Evolutionary conservation across 2,888 invertebrate genomes (phyloP).

Genomic region (Liopterus haemorrhoidalis): DNA sequence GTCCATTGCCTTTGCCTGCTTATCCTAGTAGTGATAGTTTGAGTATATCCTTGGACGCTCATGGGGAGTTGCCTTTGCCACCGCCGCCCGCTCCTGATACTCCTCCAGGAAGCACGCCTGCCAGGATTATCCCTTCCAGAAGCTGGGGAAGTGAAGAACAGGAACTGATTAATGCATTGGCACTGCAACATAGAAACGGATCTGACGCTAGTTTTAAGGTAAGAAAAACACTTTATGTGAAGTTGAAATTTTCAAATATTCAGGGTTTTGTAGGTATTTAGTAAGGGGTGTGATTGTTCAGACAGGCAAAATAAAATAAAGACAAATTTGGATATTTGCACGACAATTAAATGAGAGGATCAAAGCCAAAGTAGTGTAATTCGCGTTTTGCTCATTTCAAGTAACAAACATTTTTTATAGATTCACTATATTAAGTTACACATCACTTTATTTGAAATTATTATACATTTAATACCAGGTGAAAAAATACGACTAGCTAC

Average conservation of each 20-base stretch:
- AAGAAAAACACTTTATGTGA: constrained; percentile 29
- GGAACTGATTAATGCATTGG: constrained; percentile 45
- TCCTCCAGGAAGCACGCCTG: constrained; percentile 51
- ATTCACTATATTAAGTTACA: too few species aligned
- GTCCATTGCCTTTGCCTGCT: constrained; percentile 57
- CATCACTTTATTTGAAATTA: too few species aligned
- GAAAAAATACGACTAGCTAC: too few species aligned
- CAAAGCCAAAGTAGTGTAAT: too few species aligned
- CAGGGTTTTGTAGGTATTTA: not conserved
- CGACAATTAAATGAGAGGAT: too few species aligned
- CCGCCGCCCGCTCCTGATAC: constrained; percentile 60
- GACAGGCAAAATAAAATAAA: too few species aligned
- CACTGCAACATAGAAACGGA: constrained; percentile 61
- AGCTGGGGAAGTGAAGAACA: constrained; percentile 52
- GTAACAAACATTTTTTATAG: too few species aligned
- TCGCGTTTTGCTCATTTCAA: too few species aligned
- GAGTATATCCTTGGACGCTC: constrained; percentile 52
- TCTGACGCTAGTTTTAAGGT: constrained; percentile 82
- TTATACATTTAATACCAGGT: too few species aligned
- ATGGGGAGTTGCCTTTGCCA: constrained; percentile 58
- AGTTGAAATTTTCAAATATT: constrained; percentile 7
- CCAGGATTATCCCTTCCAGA: constrained; percentile 49
- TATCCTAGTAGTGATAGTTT: constrained; percentile 61
- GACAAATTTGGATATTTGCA: too few species aligned
- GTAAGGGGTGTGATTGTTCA: too few species aligned